phyloP scores from a whole-genome alignment of 2,888 invertebrate genomes.

The Bombylius discolor region DNA sequence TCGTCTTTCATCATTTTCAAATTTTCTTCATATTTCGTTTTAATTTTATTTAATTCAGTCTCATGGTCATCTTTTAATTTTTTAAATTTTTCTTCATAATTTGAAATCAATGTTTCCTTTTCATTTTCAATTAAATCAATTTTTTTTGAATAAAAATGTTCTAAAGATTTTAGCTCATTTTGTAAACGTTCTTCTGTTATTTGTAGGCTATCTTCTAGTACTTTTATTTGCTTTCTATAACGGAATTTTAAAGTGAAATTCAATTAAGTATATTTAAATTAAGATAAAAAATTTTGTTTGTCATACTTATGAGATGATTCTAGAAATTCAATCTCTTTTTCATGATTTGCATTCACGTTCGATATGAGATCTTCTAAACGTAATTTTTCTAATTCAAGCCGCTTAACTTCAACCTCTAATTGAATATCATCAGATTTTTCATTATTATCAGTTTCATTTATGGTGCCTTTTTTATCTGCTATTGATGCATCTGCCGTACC shows the following conservation, averaged over 20 bases:
- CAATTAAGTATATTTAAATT: neutral
- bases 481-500: too few relatives aligned
- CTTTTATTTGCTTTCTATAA: constrained; percentile 29
- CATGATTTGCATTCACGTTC: constrained; percentile 32
- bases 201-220: constrained; percentile 27
- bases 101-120: constrained; percentile 19
- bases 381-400: constrained; percentile 30
- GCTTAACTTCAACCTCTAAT: constrained; percentile 28
- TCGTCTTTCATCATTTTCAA: constrained; percentile 24
- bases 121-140: constrained; percentile 20
- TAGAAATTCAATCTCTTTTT: constrained; percentile 34
- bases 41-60: constrained; percentile 25
- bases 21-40: constrained; percentile 27
- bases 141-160: constrained; percentile 25
- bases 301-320: constrained; percentile 32
- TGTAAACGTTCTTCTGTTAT: constrained; percentile 29
- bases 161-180: constrained; percentile 24
- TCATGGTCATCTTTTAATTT: constrained; percentile 26
- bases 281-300: neutral
- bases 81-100: constrained; percentile 21
- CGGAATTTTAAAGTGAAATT: neutral
- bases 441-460: neutral
- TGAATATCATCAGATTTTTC: constrained; percentile 15
- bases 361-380: constrained; percentile 33
- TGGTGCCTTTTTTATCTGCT: neutral